These are phyloP conservation scores for Tricholaema leucomelas DNA, from an alignment of 2,113 vertebrate genomes.

Conservation along the genomic window DNA sequence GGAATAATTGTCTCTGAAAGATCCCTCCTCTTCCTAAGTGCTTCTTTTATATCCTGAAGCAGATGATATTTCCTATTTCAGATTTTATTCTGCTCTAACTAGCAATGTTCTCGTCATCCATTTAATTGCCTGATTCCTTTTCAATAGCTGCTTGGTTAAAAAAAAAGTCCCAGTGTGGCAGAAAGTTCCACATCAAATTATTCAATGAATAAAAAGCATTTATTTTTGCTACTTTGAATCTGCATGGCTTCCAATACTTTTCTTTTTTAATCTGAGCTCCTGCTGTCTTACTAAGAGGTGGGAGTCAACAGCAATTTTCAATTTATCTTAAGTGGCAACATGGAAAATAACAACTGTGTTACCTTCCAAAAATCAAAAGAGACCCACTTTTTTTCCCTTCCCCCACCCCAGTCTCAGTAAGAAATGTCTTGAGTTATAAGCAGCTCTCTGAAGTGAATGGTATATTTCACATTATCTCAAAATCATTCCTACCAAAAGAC, in stretches of 20 bases:
- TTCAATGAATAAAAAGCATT: neutral
- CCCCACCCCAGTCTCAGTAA: neutral
- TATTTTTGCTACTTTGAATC: slow-evolving; percentile 4
- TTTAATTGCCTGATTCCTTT: slow-evolving; percentile 18
- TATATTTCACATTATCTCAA: neutral
- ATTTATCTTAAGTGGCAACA: neutral
- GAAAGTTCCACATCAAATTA: neutral
- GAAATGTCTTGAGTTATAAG: neutral
- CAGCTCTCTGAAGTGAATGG: neutral
- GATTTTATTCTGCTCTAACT: neutral
- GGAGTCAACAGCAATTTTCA: slow-evolving; percentile 2
- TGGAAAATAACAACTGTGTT: neutral
- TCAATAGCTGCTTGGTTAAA: neutral
- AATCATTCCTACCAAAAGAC: slow-evolving; percentile 1
- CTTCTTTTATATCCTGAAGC: slow-evolving; percentile 14
- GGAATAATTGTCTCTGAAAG: neutral
- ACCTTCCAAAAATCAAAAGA: neutral
- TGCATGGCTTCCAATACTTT: neutral
- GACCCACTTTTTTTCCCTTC: neutral
- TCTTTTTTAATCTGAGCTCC: neutral
- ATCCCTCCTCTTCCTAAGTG: neutral
- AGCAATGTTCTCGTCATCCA: neutral
- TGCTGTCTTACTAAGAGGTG: neutral
- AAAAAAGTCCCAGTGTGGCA: neutral
- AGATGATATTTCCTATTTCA: neutral